phyloP scores from a whole-genome alignment of 2,888 invertebrate species.

The Strigamia maritima region DNA sequence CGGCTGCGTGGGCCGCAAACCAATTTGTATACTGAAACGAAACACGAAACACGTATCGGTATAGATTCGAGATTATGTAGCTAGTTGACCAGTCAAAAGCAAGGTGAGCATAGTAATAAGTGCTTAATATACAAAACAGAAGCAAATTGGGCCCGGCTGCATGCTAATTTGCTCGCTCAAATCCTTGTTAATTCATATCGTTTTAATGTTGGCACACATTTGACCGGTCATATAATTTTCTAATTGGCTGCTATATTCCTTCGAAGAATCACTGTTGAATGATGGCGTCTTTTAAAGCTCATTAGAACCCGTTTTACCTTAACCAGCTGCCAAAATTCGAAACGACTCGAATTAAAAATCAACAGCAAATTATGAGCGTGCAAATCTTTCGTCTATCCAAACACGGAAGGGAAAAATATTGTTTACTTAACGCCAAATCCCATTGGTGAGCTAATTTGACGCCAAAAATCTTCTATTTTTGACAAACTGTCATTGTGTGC shows the following conservation, averaged over 20 bases:
- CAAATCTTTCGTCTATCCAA: not conserved
- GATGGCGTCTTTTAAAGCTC: constrained; percentile 26
- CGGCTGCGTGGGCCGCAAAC: constrained; percentile 27
- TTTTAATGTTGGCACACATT: constrained; percentile 24
- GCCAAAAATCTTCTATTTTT: not conserved
- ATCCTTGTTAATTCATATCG: constrained; percentile 21
- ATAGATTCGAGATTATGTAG: constrained; percentile 2
- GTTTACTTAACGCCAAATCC: not conserved
- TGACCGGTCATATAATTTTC: constrained; percentile 17
- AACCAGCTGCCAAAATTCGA: constrained; percentile 8
- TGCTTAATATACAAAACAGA: constrained; percentile 2
- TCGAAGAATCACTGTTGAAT: constrained; percentile 1
- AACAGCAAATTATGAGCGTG: constrained; percentile 21
- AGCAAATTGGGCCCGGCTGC: constrained; percentile 8
- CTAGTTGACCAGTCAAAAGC: not conserved
- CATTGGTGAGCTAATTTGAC: not conserved
- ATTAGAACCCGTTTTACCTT: constrained; percentile 20
- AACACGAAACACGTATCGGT: not conserved
- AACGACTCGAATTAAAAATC: constrained; percentile 13
- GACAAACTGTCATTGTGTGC: not conserved
- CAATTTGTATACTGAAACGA: constrained; percentile 5
- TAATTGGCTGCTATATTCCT: constrained; percentile 22
- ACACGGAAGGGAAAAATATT: not conserved
- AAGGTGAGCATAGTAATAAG: not conserved
- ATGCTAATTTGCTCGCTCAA: constrained; percentile 12